These are phyloP conservation scores for Stigmatopora argus DNA, from an alignment of 2,113 vertebrate genomes.

Conservation along the genomic window DNA sequence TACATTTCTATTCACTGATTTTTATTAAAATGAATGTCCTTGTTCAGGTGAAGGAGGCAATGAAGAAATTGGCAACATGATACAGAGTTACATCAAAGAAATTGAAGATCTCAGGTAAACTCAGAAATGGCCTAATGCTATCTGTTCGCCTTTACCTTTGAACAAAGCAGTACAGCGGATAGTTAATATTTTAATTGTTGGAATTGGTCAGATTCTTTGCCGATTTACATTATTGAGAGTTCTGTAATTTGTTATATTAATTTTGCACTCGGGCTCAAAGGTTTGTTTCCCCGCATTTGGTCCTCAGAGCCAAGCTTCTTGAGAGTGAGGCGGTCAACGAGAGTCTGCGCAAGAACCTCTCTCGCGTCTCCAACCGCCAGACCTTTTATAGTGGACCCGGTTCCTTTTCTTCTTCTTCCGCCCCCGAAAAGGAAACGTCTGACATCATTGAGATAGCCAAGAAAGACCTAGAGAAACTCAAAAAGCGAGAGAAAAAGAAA, in stretches of 20 bases:
- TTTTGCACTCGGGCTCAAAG: not conserved
- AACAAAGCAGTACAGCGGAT: not conserved
- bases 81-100: conserved; percentile 95
- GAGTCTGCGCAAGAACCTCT: conserved; percentile 84
- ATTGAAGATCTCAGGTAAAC: conserved; percentile 93
- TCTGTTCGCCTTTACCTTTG: not conserved
- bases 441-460: conserved; percentile 94
- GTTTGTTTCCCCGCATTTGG: not conserved
- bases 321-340: conserved; percentile 94
- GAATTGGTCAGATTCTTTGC: not conserved
- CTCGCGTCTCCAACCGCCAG: conserved; percentile 81
- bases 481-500: conserved; percentile 90
- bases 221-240: not conserved
- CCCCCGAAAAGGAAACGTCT: conserved; percentile 84
- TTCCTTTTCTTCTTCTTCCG: conserved; percentile 72
- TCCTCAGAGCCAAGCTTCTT: conserved; percentile 83
- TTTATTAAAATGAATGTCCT: conserved; percentile 18
- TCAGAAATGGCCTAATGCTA: not conserved
- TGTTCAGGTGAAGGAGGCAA: conserved; percentile 87
- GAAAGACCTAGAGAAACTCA: conserved; percentile 94
- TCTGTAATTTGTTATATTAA: not conserved
- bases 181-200: not conserved
- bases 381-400: conserved; percentile 76
- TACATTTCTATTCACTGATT: not conserved
- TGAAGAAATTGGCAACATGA: conserved; percentile 97